Evolutionary conservation across 2,797 vertebrate species (phyloP).

Genomic region (Paratrypauchen microcephalus): DNA sequence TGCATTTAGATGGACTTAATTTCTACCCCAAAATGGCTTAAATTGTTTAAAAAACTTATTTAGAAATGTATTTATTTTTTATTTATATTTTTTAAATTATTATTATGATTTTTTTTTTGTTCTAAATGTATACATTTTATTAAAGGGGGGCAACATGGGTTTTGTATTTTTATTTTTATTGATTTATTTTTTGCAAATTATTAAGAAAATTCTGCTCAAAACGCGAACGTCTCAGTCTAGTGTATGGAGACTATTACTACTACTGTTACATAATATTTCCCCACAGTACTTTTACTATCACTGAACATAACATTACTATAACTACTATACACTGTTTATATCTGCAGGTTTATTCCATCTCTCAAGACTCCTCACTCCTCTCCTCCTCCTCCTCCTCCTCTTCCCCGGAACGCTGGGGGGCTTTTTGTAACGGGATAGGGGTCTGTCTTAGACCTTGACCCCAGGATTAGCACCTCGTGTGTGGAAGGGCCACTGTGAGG

Average conservation of each 20-base stretch:
- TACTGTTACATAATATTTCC: too few species aligned
- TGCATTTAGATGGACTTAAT: too few species aligned
- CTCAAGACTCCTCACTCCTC: background rate
- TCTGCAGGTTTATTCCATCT: too few species aligned
- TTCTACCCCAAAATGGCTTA: too few species aligned
- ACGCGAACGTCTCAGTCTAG: background rate
- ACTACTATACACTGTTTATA: too few species aligned
- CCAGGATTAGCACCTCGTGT: conserved; percentile 39
- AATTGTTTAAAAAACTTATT: too few species aligned
- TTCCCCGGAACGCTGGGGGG: conserved; percentile 7
- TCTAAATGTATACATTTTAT: too few species aligned
- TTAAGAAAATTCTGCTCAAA: background rate
- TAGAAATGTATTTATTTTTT: too few species aligned
- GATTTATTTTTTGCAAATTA: background rate
- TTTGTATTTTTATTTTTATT: background rate
- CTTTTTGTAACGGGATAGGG: conserved; percentile 29
- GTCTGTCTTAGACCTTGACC: conserved; percentile 38
- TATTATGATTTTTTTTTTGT: too few species aligned
- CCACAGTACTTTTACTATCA: too few species aligned
- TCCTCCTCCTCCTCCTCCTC: conserved; percentile 14
- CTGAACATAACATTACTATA: too few species aligned
- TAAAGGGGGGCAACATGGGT: background rate
- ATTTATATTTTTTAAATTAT: too few species aligned
- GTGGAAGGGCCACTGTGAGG: conserved; percentile 25
- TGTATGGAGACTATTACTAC: background rate